Conservation (phyloP, 2,113 vertebrate genomes). For the Odocoileus virginianus region DNA sequence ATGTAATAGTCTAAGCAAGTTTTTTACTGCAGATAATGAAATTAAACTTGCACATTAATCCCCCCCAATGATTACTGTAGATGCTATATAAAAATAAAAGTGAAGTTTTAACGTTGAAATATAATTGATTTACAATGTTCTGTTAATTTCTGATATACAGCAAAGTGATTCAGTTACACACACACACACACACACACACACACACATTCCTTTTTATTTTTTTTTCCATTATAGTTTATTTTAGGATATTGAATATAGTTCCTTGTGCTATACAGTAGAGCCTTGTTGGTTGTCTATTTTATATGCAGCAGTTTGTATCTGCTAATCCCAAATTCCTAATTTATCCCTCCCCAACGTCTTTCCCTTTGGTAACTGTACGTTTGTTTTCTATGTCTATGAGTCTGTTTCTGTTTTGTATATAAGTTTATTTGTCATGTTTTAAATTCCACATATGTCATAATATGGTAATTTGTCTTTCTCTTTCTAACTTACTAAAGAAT, state of each 20-base stretch:
- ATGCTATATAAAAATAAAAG: slow-evolving; percentile 10
- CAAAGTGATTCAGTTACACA: not conserved
- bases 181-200: not conserved
- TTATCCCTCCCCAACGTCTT: not conserved
- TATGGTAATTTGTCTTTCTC: not conserved
- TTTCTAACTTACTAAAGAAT: not conserved
- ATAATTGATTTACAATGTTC: not conserved
- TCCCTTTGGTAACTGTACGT: not conserved
- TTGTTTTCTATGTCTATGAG: not conserved
- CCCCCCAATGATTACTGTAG: not conserved
- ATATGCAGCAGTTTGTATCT: not conserved
- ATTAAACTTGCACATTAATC: not conserved
- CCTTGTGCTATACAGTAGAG: not conserved
- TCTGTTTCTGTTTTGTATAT: not conserved
- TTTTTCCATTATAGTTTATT: not conserved
- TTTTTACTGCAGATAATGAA: slow-evolving; percentile 1
- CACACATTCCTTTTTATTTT: not conserved
- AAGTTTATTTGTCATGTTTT: not conserved
- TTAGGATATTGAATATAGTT: not conserved
- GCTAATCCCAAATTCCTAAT: not conserved
- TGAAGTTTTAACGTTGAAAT: not conserved
- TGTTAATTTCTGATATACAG: not conserved
- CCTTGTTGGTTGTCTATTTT: not conserved
- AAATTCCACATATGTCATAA: not conserved
- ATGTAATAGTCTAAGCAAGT: not conserved